Evolutionary conservation across 2,888 invertebrate species (phyloP).

Genomic region (Ferdinandea cuprea): DNA sequence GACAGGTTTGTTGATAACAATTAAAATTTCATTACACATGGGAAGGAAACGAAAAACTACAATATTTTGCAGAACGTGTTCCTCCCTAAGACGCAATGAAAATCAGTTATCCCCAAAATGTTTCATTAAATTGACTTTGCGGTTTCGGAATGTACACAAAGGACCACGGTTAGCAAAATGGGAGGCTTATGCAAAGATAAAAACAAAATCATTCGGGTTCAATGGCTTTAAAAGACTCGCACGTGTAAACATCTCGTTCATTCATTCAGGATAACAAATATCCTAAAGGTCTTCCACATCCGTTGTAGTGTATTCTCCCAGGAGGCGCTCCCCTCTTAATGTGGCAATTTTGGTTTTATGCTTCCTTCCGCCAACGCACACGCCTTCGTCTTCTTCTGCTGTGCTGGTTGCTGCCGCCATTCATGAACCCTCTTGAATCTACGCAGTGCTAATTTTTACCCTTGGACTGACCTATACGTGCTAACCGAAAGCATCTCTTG

Average conservation of each 20-base stretch:
- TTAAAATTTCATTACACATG: neutral
- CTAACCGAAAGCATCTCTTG: slow-evolving; percentile 30
- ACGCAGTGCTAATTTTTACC: slow-evolving; percentile 62
- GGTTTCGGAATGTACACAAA: neutral
- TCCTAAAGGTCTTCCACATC: slow-evolving; percentile 4
- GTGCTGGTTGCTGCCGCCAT: slow-evolving; percentile 13
- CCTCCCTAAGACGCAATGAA: neutral
- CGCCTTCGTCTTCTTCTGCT: too few species aligned
- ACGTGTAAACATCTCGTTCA: slow-evolving; percentile 44
- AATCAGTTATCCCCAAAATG: neutral
- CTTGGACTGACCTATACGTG: slow-evolving; percentile 70
- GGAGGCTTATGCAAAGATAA: neutral
- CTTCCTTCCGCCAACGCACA: slow-evolving; percentile 19
- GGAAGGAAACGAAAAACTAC: neutral
- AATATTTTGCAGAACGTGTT: neutral
- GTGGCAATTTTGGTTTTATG: neutral
- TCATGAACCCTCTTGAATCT: slow-evolving; percentile 9
- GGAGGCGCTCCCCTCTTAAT: neutral
- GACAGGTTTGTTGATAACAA: too few species aligned
- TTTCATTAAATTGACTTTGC: neutral
- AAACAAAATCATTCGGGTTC: slow-evolving; percentile 34
- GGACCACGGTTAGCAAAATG: neutral
- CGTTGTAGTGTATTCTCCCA: too few species aligned
- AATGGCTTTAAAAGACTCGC: slow-evolving; percentile 43
- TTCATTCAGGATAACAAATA: slow-evolving; percentile 26